Conservation (phyloP, 1,140 invertebrate species). For the Atta texana region DNA sequence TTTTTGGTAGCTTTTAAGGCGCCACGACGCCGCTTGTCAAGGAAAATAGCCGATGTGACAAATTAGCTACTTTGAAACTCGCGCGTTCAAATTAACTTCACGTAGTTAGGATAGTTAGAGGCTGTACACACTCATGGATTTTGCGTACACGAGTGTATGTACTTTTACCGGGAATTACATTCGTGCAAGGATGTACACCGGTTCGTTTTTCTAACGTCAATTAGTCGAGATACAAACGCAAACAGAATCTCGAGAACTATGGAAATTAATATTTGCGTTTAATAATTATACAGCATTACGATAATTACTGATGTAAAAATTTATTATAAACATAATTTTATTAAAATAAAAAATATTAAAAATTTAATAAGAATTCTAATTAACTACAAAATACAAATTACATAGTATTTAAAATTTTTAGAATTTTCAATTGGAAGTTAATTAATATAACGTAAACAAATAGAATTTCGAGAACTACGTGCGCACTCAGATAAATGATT, state of each 20-base stretch:
- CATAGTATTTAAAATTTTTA: neutral
- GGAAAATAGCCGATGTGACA: constrained; percentile 54
- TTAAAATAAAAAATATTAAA: neutral
- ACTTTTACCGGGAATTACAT: constrained; percentile 56
- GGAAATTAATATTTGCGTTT: constrained; percentile 20
- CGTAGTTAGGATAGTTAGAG: constrained; percentile 47
- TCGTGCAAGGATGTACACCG: constrained; percentile 9
- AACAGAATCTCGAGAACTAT: constrained; percentile 38
- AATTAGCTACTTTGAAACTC: constrained; percentile 58
- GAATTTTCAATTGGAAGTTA: neutral
- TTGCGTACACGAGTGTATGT: constrained; percentile 5
- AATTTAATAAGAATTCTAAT: neutral
- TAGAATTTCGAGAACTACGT: neutral
- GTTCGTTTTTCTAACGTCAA: constrained; percentile 14
- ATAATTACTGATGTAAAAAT: constrained; percentile 6
- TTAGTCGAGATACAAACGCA: constrained; percentile 38
- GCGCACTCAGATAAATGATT: neutral
- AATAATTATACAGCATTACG: neutral
- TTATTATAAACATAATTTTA: neutral
- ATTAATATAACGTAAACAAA: neutral
- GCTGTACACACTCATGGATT: constrained; percentile 41
- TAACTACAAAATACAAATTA: neutral
- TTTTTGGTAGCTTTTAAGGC: constrained; percentile 44
- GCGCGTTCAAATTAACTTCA: constrained; percentile 47
- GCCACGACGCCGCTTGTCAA: constrained; percentile 18